These are phyloP conservation scores for Noctua comes DNA, from an alignment of 2,888 invertebrate genomes.

Conservation along the genomic window DNA sequence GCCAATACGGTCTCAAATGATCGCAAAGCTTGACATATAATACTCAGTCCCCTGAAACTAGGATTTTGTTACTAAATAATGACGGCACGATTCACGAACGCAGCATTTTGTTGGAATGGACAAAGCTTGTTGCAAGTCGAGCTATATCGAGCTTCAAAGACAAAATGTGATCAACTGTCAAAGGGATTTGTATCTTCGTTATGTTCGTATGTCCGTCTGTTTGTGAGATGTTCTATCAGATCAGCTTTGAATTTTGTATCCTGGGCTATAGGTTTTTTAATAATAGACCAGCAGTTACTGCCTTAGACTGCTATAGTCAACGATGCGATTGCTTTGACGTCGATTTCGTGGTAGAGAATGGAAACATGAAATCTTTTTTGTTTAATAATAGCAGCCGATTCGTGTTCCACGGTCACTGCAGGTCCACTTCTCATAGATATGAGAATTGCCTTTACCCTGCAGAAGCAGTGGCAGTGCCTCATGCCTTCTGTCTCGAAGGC, in stretches of 20 bases:
- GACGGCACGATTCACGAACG: not conserved
- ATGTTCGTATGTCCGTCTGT: not conserved
- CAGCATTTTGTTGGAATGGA: constrained; percentile 5
- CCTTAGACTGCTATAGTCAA: not conserved
- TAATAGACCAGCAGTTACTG: not conserved
- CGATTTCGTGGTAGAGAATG: too few relatives aligned
- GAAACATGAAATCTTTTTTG: not conserved
- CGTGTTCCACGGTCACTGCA: not conserved
- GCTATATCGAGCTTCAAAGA: constrained; percentile 40
- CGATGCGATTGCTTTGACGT: not conserved
- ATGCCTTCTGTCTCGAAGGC: not conserved
- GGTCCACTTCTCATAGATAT: not conserved
- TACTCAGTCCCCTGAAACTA: not conserved
- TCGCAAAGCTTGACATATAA: not conserved
- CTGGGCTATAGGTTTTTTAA: not conserved
- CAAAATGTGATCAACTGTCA: constrained; percentile 31
- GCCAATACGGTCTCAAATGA: not conserved
- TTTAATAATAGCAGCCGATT: not conserved
- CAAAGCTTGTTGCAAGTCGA: constrained; percentile 10
- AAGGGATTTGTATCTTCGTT: not conserved
- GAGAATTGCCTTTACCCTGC: too few relatives aligned
- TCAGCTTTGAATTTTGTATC: not conserved
- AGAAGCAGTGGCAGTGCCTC: too few relatives aligned
- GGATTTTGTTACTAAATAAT: constrained; percentile 21
- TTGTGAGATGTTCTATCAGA: not conserved